Percentiles rank a stretch among this genome's conserved stretches.
Conservation (phyloP, 1,140 invertebrate species). For the Potamilus streckersoni region DNA sequence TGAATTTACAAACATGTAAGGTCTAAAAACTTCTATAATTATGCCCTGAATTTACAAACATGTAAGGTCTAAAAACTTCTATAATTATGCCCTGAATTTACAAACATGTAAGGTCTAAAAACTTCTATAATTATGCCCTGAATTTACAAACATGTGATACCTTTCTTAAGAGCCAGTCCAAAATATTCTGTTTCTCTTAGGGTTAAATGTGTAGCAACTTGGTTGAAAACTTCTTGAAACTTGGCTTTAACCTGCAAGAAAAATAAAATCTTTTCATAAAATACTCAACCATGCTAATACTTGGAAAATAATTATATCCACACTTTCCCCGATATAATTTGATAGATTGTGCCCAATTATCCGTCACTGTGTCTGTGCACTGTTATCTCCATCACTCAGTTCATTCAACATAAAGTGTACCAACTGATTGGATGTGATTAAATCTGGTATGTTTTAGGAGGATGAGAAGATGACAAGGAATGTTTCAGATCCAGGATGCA, state of each 20-base stretch:
- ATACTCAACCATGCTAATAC: too few species aligned
- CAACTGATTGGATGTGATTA: too few species aligned
- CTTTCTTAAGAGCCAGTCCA: conserved; percentile 83
- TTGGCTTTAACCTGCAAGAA: conserved; percentile 81
- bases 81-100: not conserved
- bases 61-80: conserved; percentile 48
- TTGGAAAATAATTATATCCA: too few species aligned
- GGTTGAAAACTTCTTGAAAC: conserved; percentile 84
- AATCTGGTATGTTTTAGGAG: too few species aligned
- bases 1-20: conserved; percentile 45
- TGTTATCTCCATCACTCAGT: too few species aligned
- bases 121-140: not conserved
- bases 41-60: conserved; percentile 3
- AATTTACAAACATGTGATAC: conserved; percentile 68
- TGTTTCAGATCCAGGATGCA: too few species aligned
- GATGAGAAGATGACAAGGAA: too few species aligned
- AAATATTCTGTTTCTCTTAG: conserved; percentile 87
- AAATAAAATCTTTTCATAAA: not conserved
- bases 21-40: too few species aligned
- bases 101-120: not conserved
- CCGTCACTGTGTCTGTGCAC: too few species aligned
- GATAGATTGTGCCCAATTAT: too few species aligned
- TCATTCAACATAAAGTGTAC: too few species aligned
- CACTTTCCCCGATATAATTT: too few species aligned
- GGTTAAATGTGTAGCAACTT: conserved; percentile 83